Percentiles rank a stretch among this genome's conserved stretches.
phyloP scores from a whole-genome alignment of 2,113 vertebrate genomes.

The Charadrius vociferus region DNA sequence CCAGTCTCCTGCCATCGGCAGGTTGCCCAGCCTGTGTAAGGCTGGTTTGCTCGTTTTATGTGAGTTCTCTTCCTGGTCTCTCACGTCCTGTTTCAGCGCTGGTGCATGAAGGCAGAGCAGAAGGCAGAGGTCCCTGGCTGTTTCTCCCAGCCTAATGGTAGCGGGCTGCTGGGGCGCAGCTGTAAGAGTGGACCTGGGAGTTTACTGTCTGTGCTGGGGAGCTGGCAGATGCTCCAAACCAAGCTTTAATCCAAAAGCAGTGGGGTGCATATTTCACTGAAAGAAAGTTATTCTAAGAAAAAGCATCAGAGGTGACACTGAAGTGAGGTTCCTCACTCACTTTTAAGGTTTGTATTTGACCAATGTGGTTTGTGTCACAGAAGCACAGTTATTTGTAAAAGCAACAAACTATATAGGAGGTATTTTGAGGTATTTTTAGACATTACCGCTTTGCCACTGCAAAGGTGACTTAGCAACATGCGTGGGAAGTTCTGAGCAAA shows the following conservation, averaged over 20 bases:
- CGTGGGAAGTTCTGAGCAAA: background rate
- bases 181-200: background rate
- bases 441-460: background rate
- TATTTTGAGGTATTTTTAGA: background rate
- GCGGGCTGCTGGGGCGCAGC: background rate
- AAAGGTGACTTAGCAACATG: background rate
- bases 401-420: background rate
- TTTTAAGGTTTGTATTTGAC: background rate
- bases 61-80: accelerated
- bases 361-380: background rate
- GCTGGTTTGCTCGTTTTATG: background rate
- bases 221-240: background rate
- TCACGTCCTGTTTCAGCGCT: background rate
- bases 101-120: background rate
- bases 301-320: background rate
- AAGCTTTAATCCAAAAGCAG: background rate
- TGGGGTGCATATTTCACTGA: background rate
- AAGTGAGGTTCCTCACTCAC: background rate
- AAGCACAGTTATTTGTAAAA: background rate
- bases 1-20: background rate
- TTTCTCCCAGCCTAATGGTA: background rate
- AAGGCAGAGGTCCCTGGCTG: background rate
- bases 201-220: background rate
- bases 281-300: background rate
- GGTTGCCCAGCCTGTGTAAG: background rate